Evolutionary conservation across 2,797 vertebrate genomes (phyloP).

Genomic region (Pempheris klunzingeri): DNA sequence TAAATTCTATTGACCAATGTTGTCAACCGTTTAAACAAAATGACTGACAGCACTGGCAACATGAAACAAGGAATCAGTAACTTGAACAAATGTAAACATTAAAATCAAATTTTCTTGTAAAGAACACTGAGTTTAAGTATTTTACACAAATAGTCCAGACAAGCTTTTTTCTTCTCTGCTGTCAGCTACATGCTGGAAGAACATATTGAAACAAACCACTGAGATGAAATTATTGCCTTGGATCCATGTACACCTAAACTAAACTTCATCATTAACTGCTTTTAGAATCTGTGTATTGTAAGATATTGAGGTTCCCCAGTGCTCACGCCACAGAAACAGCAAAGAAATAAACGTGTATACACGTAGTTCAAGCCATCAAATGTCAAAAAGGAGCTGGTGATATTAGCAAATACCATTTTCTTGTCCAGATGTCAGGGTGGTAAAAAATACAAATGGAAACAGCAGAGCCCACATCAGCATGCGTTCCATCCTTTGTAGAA

Average conservation of each 20-base stretch:
- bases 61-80: neutral
- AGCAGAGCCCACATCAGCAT: constrained; percentile 51
- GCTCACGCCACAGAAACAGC: neutral
- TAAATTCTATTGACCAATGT: neutral
- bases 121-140: neutral
- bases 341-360: neutral
- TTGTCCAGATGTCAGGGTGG: constrained; percentile 27
- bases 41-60: neutral
- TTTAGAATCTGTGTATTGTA: neutral
- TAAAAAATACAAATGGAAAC: constrained; percentile 31
- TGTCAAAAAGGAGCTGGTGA: neutral
- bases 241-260: neutral
- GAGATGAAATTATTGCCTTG: neutral
- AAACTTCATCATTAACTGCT: too few relatives aligned
- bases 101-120: neutral
- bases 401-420: constrained; percentile 55
- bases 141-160: neutral
- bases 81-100: neutral
- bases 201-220: neutral
- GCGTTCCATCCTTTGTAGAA: constrained; percentile 54
- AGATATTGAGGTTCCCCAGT: neutral
- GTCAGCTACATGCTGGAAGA: too few relatives aligned
- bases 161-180: neutral
- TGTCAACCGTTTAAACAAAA: neutral
- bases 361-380: neutral